phyloP scores from a whole-genome alignment of 2,797 vertebrate species.

The Euphonia xanthogaster region DNA sequence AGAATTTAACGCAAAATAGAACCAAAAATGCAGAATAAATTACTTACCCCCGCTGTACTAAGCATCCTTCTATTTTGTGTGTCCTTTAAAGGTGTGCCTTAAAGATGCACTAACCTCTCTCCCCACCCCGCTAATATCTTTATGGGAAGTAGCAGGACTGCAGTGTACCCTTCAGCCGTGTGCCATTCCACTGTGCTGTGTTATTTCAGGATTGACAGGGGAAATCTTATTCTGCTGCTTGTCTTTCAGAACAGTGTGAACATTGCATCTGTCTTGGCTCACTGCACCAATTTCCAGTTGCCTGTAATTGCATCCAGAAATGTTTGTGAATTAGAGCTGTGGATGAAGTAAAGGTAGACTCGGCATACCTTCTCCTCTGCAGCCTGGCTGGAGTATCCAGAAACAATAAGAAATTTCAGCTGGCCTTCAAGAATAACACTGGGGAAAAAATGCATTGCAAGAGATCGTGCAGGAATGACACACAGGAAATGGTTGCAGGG shows the following conservation, averaged over 20 bases:
- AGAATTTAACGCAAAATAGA: not conserved
- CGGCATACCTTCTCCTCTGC: not conserved
- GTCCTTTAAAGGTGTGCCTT: not conserved
- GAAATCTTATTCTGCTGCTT: not conserved
- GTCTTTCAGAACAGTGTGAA: not conserved
- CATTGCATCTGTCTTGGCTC: not conserved
- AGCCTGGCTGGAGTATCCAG: not conserved
- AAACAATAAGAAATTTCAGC: not conserved
- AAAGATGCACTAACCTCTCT: not conserved
- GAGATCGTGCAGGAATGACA: not conserved
- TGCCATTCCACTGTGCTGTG: accelerated
- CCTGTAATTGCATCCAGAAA: not conserved
- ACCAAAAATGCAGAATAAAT: not conserved
- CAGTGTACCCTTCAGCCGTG: accelerated
- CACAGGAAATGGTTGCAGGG: not conserved
- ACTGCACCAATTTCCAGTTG: not conserved
- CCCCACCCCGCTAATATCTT: not conserved
- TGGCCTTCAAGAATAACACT: not conserved
- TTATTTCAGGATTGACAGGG: not conserved
- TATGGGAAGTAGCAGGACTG: not conserved
- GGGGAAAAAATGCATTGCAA: not conserved
- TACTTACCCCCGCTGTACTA: not conserved
- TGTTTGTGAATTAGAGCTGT: not conserved
- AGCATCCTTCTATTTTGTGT: not conserved
- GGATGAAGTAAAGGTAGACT: not conserved